Evolutionary conservation across 2,797 vertebrate species (phyloP).

Genomic region (Ptychadena robeensis): DNA sequence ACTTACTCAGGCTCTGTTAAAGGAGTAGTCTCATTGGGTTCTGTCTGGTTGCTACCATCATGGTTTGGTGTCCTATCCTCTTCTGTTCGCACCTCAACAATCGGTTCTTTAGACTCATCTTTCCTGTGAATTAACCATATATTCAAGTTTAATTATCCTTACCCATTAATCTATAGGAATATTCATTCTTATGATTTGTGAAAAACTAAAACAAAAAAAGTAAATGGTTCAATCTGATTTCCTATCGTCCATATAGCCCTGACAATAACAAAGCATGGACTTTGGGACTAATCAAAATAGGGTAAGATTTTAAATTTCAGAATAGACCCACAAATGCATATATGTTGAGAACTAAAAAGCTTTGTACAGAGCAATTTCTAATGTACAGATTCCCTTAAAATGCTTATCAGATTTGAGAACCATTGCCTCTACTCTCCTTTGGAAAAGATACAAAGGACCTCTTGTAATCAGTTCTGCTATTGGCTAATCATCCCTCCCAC

Average conservation of each 20-base stretch:
- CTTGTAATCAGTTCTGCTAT: no score
- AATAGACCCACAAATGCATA: no score
- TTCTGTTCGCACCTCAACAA: constrained; percentile 93
- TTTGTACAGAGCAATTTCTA: no score
- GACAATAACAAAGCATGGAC: no score
- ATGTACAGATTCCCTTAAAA: no score
- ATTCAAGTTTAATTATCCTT: not conserved
- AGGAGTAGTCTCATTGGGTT: constrained; percentile 96
- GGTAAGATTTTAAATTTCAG: no score
- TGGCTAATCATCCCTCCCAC: no score
- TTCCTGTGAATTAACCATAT: constrained; percentile 77
- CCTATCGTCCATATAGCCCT: not conserved
- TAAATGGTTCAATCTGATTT: not conserved
- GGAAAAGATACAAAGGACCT: no score
- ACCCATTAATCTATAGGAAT: not conserved
- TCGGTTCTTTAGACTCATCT: constrained; percentile 96
- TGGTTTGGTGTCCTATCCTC: constrained; percentile 95
- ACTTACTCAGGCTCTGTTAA: constrained; percentile 96
- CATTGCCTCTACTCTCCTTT: no score
- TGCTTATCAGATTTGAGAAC: no score
- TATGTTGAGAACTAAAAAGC: no score
- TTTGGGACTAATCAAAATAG: no score
- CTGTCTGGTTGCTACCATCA: constrained; percentile 88
- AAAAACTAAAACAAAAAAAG: not conserved
- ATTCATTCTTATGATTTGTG: not conserved